Conservation (phyloP, 53 echinoderm and acorn worm species). For the Apostichopus leukothele region DNA sequence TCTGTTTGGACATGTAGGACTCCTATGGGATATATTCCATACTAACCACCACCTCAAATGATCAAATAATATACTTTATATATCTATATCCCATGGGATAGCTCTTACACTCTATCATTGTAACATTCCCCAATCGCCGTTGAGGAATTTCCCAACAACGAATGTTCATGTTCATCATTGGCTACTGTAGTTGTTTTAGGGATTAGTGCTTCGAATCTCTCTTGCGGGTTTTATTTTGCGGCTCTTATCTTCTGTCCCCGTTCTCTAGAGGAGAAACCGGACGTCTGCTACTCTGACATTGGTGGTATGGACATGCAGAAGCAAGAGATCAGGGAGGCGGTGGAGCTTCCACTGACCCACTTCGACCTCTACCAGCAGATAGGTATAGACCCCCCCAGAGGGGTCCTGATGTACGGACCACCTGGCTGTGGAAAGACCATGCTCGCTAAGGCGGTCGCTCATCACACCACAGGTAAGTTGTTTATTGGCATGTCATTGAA, state of each 20-base stretch:
- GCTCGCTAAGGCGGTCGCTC: conserved; percentile 96
- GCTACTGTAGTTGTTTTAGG: neutral
- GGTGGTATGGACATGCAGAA: conserved; percentile 99
- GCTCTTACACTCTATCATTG: too few relatives aligned
- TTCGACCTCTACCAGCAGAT: conserved; percentile 97
- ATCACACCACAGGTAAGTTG: conserved; percentile 89
- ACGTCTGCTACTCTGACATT: conserved; percentile 92
- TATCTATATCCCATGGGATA: too few relatives aligned
- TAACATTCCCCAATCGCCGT: too few relatives aligned
- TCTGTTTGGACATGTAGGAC: too few relatives aligned
- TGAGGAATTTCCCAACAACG: too few relatives aligned
- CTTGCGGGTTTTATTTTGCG: neutral
- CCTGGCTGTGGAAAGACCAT: conserved; percentile 98
- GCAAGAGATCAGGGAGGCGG: conserved; percentile 93
- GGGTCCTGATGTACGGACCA: conserved; percentile 95
- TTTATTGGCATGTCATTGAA: neutral
- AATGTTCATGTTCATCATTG: neutral
- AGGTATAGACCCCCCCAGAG: conserved; percentile 93
- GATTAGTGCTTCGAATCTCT: too few relatives aligned
- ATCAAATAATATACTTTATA: too few relatives aligned
- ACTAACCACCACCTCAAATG: too few relatives aligned
- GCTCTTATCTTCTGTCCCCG: neutral
- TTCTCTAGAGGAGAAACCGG: conserved; percentile 89
- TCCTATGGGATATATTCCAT: too few relatives aligned
- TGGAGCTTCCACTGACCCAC: conserved; percentile 91